Conservation (phyloP, 2,888 invertebrate genomes). For the Meteorus cinctellus region DNA sequence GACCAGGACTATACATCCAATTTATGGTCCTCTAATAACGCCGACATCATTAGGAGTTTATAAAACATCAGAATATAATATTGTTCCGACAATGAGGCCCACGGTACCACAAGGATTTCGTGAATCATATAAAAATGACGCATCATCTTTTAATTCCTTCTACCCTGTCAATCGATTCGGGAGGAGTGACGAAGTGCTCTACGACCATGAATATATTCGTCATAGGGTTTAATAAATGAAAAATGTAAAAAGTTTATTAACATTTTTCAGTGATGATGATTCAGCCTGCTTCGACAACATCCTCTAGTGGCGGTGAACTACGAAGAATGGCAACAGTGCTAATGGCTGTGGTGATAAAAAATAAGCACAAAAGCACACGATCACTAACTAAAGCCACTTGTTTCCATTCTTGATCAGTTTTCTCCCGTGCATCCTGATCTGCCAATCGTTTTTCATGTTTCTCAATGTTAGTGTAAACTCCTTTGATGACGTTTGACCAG, state of each 20-base stretch:
- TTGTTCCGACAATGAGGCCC: too few relatives aligned
- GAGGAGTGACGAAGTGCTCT: background rate
- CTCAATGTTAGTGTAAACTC: conserved; percentile 85
- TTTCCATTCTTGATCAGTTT: conserved; percentile 90
- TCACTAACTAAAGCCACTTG: conserved; percentile 87
- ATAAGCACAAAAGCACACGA: conserved; percentile 83
- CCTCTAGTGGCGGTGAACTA: conserved; percentile 77
- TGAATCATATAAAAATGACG: background rate
- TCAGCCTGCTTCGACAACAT: conserved; percentile 49
- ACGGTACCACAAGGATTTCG: too few relatives aligned
- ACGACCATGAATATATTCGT: background rate
- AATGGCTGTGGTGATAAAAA: conserved; percentile 84
- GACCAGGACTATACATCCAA: too few relatives aligned
- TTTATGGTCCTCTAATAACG: too few relatives aligned
- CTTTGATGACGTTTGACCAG: conserved; percentile 80
- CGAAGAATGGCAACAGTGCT: conserved; percentile 87
- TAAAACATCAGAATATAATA: too few relatives aligned
- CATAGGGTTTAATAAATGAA: background rate
- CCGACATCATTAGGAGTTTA: too few relatives aligned
- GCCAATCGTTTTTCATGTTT: conserved; percentile 85
- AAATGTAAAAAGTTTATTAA: background rate
- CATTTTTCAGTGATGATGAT: conserved; percentile 2
- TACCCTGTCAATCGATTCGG: background rate
- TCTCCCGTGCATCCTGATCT: conserved; percentile 86
- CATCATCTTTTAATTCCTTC: background rate